These are phyloP conservation scores for Dione juno DNA, from an alignment of 2,888 invertebrate genomes.

Conservation along the genomic window DNA sequence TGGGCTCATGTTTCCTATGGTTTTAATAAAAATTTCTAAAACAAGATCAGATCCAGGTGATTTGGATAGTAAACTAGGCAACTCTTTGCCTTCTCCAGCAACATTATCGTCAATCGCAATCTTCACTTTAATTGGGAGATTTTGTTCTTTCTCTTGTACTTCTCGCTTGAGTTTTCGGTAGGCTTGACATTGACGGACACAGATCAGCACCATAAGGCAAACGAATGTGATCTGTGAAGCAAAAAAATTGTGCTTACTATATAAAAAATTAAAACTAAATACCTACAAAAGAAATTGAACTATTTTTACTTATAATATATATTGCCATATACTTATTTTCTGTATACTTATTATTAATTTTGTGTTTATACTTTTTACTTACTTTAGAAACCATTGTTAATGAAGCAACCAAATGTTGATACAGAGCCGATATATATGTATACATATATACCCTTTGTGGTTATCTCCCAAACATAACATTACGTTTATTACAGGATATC, in stretches of 20 bases:
- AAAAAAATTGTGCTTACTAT: background rate
- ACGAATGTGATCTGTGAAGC: background rate
- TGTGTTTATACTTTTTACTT: too few species aligned
- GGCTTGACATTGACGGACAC: conserved; percentile 1
- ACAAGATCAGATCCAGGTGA: background rate
- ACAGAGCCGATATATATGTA: background rate
- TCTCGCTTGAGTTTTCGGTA: background rate
- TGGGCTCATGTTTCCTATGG: conserved; percentile 7
- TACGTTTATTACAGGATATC: conserved; percentile 25
- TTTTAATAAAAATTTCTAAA: conserved; percentile 11
- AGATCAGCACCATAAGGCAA: background rate
- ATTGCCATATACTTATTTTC: too few species aligned
- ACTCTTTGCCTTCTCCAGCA: background rate
- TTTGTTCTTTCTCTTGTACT: background rate
- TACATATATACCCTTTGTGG: conserved; percentile 1
- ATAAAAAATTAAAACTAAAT: background rate
- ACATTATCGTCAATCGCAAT: background rate
- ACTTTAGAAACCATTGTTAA: conserved; percentile 10
- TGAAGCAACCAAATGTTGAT: background rate
- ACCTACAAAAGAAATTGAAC: too few species aligned
- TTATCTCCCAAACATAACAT: background rate
- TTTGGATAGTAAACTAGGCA: background rate
- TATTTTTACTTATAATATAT: too few species aligned
- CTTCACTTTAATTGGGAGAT: background rate
- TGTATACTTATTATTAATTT: too few species aligned